Evolutionary conservation across 2,888 invertebrate species (phyloP).

Genomic region (Bombylius major): DNA sequence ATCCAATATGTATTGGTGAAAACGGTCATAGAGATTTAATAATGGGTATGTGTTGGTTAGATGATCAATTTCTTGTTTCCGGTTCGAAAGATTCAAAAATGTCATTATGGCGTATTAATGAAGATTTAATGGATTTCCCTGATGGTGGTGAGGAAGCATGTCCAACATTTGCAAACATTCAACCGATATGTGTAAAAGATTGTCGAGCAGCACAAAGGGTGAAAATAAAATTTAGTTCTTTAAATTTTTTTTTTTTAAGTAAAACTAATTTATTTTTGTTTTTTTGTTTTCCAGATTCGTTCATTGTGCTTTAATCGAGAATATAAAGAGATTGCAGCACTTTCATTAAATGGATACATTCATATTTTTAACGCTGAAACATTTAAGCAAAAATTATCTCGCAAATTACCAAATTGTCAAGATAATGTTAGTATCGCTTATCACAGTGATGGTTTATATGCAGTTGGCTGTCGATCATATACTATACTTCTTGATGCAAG

Average conservation of each 20-base stretch:
- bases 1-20: constrained; percentile 89
- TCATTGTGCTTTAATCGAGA: constrained; percentile 78
- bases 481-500: constrained; percentile 80
- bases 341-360: constrained; percentile 86
- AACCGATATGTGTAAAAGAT: constrained; percentile 59
- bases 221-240: constrained; percentile 10
- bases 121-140: constrained; percentile 33
- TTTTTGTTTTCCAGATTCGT: constrained; percentile 43
- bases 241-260: not conserved
- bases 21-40: constrained; percentile 79
- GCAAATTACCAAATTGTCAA: constrained; percentile 76
- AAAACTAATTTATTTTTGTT: not conserved
- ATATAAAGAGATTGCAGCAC: constrained; percentile 77
- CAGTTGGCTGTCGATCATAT: constrained; percentile 88
- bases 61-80: constrained; percentile 88
- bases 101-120: constrained; percentile 75
- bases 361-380: constrained; percentile 87
- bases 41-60: constrained; percentile 89
- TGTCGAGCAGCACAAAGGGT: constrained; percentile 62
- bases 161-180: constrained; percentile 43
- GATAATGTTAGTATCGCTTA: constrained; percentile 89
- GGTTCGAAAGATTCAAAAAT: constrained; percentile 86
- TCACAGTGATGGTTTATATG: constrained; percentile 77
- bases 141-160: constrained; percentile 32
- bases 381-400: constrained; percentile 75